A percentile compares a stretch with the other conserved stretches of the same genome.
Conservation (phyloP, 1,140 invertebrate species). For the Phortica variegata region DNA sequence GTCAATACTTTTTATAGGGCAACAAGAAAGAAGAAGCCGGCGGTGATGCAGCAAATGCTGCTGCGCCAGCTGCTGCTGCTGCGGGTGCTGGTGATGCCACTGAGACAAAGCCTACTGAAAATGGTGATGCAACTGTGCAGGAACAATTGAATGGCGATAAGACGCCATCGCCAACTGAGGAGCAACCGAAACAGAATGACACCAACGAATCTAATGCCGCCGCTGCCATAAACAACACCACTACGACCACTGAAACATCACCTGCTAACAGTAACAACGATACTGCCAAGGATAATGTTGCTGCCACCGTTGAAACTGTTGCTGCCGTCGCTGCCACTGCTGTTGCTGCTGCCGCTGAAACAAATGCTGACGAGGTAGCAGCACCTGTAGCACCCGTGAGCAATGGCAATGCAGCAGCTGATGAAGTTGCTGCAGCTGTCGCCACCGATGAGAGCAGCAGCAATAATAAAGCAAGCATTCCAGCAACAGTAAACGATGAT, state of each 20-base stretch:
- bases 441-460: constrained; percentile 25
- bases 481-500: constrained; percentile 24
- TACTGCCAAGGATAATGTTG: constrained; percentile 60
- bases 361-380: constrained; percentile 7
- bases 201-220: constrained; percentile 5
- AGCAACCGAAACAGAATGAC: constrained; percentile 8
- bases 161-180: constrained; percentile 19
- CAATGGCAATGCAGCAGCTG: constrained; percentile 34
- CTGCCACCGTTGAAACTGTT: constrained; percentile 42
- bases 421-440: constrained; percentile 29
- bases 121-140: constrained; percentile 36
- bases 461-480: constrained; percentile 20
- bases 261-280: constrained; percentile 55
- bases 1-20: not conserved
- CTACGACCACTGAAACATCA: constrained; percentile 18
- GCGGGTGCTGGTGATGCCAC: constrained; percentile 6
- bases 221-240: not conserved
- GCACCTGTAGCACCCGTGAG: constrained; percentile 30
- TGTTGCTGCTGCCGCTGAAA: constrained; percentile 13
- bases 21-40: constrained; percentile 8
- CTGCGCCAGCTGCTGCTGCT: constrained; percentile 13
- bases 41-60: constrained; percentile 13
- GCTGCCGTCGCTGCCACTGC: constrained; percentile 9
- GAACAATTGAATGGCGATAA: constrained; percentile 34
- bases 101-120: constrained; percentile 34